Conservation (phyloP, 2,113 vertebrate species). For the Tinamus guttatus region DNA sequence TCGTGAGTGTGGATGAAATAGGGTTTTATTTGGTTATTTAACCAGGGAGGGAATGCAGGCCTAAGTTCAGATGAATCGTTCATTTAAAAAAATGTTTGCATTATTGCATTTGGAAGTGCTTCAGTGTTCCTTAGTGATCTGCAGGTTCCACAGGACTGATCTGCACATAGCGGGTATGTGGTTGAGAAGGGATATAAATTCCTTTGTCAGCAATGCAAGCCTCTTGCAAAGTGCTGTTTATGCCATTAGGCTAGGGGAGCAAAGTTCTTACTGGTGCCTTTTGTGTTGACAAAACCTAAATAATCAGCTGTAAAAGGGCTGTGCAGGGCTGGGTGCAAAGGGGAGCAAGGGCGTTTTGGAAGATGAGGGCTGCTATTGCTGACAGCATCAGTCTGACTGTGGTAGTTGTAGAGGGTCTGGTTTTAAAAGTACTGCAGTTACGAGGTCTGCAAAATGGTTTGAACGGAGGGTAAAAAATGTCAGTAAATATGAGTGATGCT, state of each 20-base stretch:
- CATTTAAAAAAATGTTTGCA: background rate
- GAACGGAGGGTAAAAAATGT: background rate
- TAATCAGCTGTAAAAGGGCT: slow-evolving; percentile 27
- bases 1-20: background rate
- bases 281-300: slow-evolving; percentile 18
- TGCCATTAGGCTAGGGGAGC: slow-evolving; percentile 12
- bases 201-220: background rate
- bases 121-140: background rate
- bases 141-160: background rate
- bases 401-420: background rate
- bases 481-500: background rate
- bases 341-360: background rate
- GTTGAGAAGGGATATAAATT: slow-evolving; percentile 14
- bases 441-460: background rate
- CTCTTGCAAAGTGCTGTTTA: slow-evolving; percentile 34
- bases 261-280: slow-evolving; percentile 45
- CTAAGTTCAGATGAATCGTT: background rate
- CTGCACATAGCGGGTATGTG: background rate
- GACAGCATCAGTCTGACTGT: slow-evolving; percentile 6
- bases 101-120: background rate
- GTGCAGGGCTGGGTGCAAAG: slow-evolving; percentile 1
- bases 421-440: slow-evolving; percentile 33
- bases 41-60: background rate
- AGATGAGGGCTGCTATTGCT: background rate
- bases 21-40: background rate